phyloP scores from a whole-genome alignment of 2,797 vertebrate species.

The Psittacula derbiana region DNA sequence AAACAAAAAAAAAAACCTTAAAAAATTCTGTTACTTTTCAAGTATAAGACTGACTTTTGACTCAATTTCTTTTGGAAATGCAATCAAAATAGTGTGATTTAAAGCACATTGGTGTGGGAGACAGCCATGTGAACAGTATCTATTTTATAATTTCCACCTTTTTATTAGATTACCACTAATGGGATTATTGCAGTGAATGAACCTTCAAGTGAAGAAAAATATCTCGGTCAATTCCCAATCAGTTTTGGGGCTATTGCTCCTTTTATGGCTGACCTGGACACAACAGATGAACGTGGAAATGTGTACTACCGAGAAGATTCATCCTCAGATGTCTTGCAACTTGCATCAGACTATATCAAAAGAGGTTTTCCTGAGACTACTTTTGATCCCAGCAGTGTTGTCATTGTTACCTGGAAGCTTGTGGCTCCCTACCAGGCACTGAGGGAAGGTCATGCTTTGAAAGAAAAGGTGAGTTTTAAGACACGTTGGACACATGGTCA shows the following conservation, averaged over 20 bases:
- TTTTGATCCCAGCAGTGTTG: slow-evolving; percentile 77
- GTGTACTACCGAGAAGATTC: slow-evolving; percentile 87
- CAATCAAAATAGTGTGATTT: background rate
- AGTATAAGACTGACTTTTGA: background rate
- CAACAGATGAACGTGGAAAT: slow-evolving; percentile 79
- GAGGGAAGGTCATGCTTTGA: slow-evolving; percentile 50
- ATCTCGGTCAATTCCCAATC: slow-evolving; percentile 83
- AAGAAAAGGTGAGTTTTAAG: slow-evolving; percentile 76
- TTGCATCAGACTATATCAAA: slow-evolving; percentile 79
- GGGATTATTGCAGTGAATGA: slow-evolving; percentile 85
- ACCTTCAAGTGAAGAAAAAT: slow-evolving; percentile 77
- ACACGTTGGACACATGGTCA: rapidly evolving
- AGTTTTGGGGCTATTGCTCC: slow-evolving; percentile 84
- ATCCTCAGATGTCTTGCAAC: slow-evolving; percentile 71
- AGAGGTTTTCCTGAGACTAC: slow-evolving; percentile 80
- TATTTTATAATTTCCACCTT: background rate
- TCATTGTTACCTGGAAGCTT: slow-evolving; percentile 86
- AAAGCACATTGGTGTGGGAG: background rate
- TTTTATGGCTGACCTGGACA: slow-evolving; percentile 89
- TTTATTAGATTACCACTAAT: slow-evolving; percentile 86
- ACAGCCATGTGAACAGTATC: background rate
- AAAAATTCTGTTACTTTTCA: background rate
- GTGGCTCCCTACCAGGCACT: slow-evolving; percentile 74
- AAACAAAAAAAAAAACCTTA: background rate
- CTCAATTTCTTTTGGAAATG: background rate